Evolutionary conservation across 2,113 vertebrate species (phyloP).

Genomic region (Pteronura brasiliensis): DNA sequence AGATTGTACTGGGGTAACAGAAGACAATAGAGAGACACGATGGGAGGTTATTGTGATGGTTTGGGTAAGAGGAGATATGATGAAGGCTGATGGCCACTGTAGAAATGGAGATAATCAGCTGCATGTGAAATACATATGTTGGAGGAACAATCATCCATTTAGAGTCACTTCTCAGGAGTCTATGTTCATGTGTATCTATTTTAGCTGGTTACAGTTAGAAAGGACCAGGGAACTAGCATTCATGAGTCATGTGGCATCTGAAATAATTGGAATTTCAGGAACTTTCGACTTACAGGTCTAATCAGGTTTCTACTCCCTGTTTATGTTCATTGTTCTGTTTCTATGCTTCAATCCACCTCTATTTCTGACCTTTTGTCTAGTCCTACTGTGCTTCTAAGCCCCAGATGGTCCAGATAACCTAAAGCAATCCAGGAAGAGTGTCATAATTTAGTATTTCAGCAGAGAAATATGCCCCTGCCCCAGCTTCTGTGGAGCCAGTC

Average conservation of each 20-base stretch:
- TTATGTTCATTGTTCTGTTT: neutral
- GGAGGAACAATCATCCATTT: neutral
- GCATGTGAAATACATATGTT: neutral
- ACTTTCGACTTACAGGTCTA: neutral
- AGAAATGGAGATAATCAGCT: neutral
- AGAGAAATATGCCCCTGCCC: neutral
- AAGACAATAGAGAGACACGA: neutral
- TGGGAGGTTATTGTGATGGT: neutral
- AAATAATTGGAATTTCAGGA: neutral
- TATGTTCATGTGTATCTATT: neutral
- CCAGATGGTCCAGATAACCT: neutral
- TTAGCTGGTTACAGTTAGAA: neutral
- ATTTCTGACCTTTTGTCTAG: neutral
- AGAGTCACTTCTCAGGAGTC: neutral
- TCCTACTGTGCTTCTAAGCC: neutral
- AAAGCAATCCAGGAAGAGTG: neutral
- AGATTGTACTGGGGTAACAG: neutral
- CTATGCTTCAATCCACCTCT: neutral
- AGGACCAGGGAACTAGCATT: neutral
- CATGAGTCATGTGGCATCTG: neutral
- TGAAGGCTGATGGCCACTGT: neutral
- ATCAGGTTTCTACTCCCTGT: neutral
- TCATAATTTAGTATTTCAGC: neutral
- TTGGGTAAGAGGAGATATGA: neutral
- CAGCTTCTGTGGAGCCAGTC: neutral